Conservation (phyloP, 2,888 invertebrate genomes). For the Nephrotoma flavescens region DNA sequence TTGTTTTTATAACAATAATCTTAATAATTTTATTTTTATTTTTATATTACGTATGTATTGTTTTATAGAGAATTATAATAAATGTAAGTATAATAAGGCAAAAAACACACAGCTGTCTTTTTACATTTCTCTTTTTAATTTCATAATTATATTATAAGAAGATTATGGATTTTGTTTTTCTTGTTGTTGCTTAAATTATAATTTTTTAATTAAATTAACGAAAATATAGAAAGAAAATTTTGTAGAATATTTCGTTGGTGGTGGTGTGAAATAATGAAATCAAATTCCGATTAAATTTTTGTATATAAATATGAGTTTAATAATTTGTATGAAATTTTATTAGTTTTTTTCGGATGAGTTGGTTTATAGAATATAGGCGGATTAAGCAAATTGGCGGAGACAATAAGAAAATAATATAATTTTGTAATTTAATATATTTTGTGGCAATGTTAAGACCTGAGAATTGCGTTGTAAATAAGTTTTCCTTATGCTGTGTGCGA, state of each 20-base stretch:
- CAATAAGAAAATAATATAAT: no score
- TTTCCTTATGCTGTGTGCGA: no score
- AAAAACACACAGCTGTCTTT: slow-evolving; percentile 10
- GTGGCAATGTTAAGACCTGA: no score
- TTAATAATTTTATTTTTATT: not conserved
- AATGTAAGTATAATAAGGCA: slow-evolving; percentile 8
- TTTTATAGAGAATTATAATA: not conserved
- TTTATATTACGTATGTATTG: not conserved
- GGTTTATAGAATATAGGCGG: no score
- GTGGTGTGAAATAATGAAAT: not conserved
- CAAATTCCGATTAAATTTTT: not conserved
- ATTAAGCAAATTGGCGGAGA: no score
- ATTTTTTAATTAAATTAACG: not conserved
- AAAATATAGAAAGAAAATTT: not conserved
- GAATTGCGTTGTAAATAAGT: no score
- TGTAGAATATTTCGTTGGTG: not conserved
- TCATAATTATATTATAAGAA: not conserved
- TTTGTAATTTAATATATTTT: no score
- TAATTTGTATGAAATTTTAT: not conserved
- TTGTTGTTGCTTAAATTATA: not conserved
- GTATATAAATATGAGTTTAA: not conserved
- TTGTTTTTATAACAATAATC: not conserved
- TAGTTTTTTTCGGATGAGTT: not conserved
- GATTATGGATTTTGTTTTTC: not conserved
- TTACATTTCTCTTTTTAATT: slow-evolving; percentile 3